Evolutionary conservation across 64 coral and sea anemone genomes (phyloP).

Genomic region (Pocillopora verrucosa): DNA sequence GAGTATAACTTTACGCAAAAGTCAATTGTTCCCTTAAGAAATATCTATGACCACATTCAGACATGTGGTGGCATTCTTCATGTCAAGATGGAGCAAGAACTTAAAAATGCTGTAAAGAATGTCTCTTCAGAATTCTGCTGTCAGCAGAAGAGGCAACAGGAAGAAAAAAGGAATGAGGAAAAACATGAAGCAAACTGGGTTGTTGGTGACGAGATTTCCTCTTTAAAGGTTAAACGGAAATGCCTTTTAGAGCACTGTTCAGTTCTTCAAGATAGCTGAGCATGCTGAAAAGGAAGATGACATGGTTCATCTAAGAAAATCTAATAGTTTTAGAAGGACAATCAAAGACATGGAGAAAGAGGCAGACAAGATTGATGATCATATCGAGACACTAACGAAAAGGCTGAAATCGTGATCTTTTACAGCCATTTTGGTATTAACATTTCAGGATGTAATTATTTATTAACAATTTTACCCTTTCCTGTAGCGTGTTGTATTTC

Average conservation of each 20-base stretch:
- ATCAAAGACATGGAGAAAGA: slow-evolving; percentile 66
- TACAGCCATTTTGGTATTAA: slow-evolving; percentile 7
- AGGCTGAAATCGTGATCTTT: slow-evolving; percentile 45
- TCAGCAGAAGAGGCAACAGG: slow-evolving; percentile 56
- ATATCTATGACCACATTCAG: slow-evolving; percentile 57
- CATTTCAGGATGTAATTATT: background rate
- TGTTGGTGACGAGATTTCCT: slow-evolving; percentile 69
- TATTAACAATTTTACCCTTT: slow-evolving; percentile 15
- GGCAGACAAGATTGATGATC: slow-evolving; percentile 33
- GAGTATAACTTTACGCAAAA: slow-evolving; percentile 60
- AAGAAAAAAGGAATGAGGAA: slow-evolving; percentile 62
- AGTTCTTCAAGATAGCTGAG: slow-evolving; percentile 51
- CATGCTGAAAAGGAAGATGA: slow-evolving; percentile 57
- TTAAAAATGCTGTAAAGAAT: slow-evolving; percentile 70
- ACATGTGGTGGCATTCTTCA: slow-evolving; percentile 42
- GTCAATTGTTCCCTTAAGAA: slow-evolving; percentile 52
- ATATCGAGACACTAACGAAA: slow-evolving; percentile 55
- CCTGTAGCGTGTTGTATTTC: background rate
- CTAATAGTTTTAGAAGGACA: slow-evolving; percentile 59
- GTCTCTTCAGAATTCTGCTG: slow-evolving; percentile 58
- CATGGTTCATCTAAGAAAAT: slow-evolving; percentile 62
- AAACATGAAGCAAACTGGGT: slow-evolving; percentile 57
- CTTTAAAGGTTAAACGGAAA: slow-evolving; percentile 53
- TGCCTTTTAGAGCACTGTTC: slow-evolving; percentile 66
- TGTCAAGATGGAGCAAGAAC: slow-evolving; percentile 64